Conservation (phyloP, 2,888 invertebrate species). For the Sepiola atlantica region DNA sequence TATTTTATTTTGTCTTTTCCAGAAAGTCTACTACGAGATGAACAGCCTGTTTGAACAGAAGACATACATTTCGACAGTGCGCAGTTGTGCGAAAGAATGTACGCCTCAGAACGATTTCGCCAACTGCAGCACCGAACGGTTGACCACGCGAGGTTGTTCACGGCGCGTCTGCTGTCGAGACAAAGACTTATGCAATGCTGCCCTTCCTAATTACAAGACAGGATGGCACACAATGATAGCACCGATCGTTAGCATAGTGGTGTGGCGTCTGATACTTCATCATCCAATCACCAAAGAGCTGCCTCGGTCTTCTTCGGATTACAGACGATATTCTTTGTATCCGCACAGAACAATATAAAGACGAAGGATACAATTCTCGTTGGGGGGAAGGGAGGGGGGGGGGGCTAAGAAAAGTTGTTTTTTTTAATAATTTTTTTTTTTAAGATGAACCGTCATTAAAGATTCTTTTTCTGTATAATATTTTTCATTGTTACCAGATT, state of each 20-base stretch:
- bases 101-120: conserved; percentile 59
- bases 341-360: not conserved
- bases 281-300: not conserved
- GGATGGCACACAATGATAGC: not conserved
- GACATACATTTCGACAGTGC: conserved; percentile 59
- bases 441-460: not conserved
- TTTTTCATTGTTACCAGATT: not conserved
- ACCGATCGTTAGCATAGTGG: not conserved
- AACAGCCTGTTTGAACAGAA: conserved; percentile 56
- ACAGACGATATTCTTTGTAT: not conserved
- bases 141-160: conserved; percentile 62
- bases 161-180: conserved; percentile 61
- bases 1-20: conserved; percentile 49
- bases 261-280: not conserved
- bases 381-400: not conserved
- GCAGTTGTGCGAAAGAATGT: conserved; percentile 64
- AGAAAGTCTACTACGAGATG: conserved; percentile 67
- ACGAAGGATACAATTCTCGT: no score
- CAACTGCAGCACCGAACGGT: conserved; percentile 60
- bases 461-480: not conserved
- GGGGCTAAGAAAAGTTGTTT: not conserved
- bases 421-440: not conserved
- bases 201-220: not conserved
- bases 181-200: conserved; percentile 62
- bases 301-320: not conserved